Conservation (phyloP, 2,888 invertebrate genomes). For the Pteria penguin region DNA sequence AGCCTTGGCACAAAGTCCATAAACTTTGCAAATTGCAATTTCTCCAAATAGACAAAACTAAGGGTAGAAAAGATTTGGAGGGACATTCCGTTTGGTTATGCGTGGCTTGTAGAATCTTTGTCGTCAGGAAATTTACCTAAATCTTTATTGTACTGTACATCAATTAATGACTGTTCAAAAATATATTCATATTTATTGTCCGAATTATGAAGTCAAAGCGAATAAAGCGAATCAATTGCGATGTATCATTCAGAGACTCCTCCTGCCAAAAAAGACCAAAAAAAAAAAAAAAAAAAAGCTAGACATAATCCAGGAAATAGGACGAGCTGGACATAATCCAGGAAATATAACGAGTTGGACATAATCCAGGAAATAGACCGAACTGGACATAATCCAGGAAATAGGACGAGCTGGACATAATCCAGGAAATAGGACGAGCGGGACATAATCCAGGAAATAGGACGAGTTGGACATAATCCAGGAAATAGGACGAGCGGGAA, state of each 20-base stretch:
- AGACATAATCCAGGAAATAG: not conserved
- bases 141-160: too few species aligned
- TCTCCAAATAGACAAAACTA: too few species aligned
- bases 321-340: slow-evolving; percentile 31
- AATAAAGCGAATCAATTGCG: not conserved
- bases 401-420: slow-evolving; percentile 32
- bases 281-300: slow-evolving; percentile 2
- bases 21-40: too few species aligned
- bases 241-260: slow-evolving; percentile 46
- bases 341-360: slow-evolving; percentile 13
- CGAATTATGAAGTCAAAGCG: slow-evolving; percentile 20
- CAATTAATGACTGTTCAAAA: too few species aligned
- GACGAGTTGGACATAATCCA: not conserved
- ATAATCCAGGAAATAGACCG: slow-evolving; percentile 23
- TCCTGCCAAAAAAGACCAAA: slow-evolving; percentile 18
- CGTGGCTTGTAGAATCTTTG: not conserved
- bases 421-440: not conserved
- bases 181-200: too few species aligned
- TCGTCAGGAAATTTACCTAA: too few species aligned
- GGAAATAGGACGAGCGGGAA: not conserved
- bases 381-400: slow-evolving; percentile 38
- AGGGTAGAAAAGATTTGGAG: slow-evolving; percentile 1
- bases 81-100: not conserved
- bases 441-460: slow-evolving; percentile 7
- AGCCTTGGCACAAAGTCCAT: too few species aligned